Evolutionary conservation across 2,113 vertebrate species (phyloP).

Genomic region (Cervus canadensis): DNA sequence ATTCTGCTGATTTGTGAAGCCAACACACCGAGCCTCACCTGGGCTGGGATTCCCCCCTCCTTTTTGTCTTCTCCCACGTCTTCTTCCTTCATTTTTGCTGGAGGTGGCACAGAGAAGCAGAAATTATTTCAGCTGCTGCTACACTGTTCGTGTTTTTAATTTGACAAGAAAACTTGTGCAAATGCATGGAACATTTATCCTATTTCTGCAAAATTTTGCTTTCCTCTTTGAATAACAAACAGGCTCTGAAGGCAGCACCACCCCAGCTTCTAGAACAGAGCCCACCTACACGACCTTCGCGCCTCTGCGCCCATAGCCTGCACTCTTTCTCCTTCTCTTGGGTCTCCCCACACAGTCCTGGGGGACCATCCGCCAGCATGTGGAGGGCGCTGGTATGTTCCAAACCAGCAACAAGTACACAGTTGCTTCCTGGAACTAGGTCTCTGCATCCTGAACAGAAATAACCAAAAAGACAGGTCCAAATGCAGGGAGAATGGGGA

Average conservation of each 20-base stretch:
- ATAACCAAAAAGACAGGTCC: not conserved
- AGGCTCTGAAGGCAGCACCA: not conserved
- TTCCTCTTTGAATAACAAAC: conserved; percentile 58
- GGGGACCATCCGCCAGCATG: not conserved
- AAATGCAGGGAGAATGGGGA: not conserved
- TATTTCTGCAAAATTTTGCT: conserved; percentile 53
- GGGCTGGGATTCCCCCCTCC: rapidly evolving
- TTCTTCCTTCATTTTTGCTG: not conserved
- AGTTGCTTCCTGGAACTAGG: not conserved
- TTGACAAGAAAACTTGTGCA: conserved; percentile 63
- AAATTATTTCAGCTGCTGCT: not conserved
- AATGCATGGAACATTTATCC: conserved; percentile 32
- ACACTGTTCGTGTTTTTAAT: conserved; percentile 32
- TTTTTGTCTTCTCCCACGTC: not conserved
- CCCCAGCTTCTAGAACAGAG: not conserved
- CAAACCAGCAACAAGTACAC: rapidly evolving
- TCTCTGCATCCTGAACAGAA: not conserved
- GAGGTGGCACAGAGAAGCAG: not conserved
- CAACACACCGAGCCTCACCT: not conserved
- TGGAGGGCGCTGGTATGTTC: rapidly evolving
- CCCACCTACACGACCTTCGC: rapidly evolving
- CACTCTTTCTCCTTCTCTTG: rapidly evolving
- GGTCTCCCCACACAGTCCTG: rapidly evolving
- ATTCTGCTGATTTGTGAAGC: not conserved
- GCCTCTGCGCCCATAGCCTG: not conserved